Percentiles rank a stretch among this genome's conserved stretches.
Evolutionary conservation across 2,797 vertebrate species (phyloP).

Genomic region (Tinamus major): DNA sequence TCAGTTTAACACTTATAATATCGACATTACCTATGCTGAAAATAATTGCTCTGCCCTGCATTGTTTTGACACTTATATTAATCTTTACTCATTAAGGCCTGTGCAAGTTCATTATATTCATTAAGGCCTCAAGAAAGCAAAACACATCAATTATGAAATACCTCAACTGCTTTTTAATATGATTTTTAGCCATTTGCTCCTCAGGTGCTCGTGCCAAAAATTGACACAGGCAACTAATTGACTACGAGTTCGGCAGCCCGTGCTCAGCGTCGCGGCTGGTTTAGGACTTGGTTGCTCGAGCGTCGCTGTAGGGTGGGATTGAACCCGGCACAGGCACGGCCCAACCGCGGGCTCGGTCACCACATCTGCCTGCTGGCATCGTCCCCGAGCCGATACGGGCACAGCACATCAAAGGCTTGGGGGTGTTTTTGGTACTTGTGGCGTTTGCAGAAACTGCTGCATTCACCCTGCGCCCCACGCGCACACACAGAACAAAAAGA

Average conservation of each 20-base stretch:
- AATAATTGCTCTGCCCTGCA: neutral
- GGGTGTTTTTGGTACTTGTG: conserved; percentile 68
- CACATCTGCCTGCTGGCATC: neutral
- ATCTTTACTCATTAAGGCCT: conserved; percentile 45
- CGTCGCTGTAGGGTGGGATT: too few species aligned
- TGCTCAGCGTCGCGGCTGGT: neutral
- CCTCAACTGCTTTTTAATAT: neutral
- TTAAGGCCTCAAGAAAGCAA: conserved; percentile 49
- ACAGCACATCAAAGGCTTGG: conserved; percentile 69
- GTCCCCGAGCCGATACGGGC: neutral
- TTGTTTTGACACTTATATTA: neutral
- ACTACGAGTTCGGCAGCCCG: neutral
- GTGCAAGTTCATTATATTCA: conserved; percentile 19
- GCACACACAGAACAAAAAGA: neutral
- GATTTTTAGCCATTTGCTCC: conserved; percentile 42
- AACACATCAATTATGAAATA: neutral
- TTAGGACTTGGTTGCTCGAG: neutral
- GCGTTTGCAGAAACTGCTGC: conserved; percentile 16
- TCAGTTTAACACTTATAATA: neutral
- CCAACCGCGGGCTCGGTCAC: neutral
- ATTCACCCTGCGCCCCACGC: conserved; percentile 37
- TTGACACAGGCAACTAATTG: neutral
- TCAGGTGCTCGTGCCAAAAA: conserved; percentile 39
- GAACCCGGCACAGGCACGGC: neutral
- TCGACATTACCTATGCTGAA: neutral